phyloP scores from a whole-genome alignment of 1,140 invertebrate genomes.

The Anthonomus grandis region DNA sequence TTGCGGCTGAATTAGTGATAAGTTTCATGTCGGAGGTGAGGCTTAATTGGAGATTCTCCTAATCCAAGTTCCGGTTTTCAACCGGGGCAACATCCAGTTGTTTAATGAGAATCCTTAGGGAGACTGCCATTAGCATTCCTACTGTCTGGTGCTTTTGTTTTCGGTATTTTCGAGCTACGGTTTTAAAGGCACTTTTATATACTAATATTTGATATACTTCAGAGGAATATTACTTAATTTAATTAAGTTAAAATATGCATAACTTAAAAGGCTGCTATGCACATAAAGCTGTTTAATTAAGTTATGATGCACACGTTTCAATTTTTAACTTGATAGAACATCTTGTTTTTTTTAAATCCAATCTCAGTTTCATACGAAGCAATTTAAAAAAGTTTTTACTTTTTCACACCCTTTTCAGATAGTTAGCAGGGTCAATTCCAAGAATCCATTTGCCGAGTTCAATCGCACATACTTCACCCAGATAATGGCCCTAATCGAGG shows the following conservation, averaged over 20 bases:
- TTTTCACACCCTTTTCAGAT: slow-evolving; percentile 40
- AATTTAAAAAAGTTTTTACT: slow-evolving; percentile 43
- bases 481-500: slow-evolving; percentile 42
- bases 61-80: slow-evolving; percentile 8
- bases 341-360: no score
- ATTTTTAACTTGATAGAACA: no score
- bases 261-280: no score
- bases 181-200: no score
- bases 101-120: slow-evolving; percentile 19
- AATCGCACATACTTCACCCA: slow-evolving; percentile 39
- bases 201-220: no score
- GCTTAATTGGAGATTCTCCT: slow-evolving; percentile 24
- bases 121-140: slow-evolving; percentile 17
- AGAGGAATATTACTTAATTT: no score
- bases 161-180: slow-evolving; percentile 5
- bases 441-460: slow-evolving; percentile 37
- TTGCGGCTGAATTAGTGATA: slow-evolving; percentile 24
- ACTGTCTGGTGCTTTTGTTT: no score
- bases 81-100: slow-evolving; percentile 16
- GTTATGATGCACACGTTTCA: no score
- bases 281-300: no score
- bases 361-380: no score
- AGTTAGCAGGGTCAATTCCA: slow-evolving; percentile 29
- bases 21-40: slow-evolving; percentile 23
- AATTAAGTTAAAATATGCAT: no score